Conservation (phyloP, 1,140 invertebrate species). For the Heliconius nattereri region DNA sequence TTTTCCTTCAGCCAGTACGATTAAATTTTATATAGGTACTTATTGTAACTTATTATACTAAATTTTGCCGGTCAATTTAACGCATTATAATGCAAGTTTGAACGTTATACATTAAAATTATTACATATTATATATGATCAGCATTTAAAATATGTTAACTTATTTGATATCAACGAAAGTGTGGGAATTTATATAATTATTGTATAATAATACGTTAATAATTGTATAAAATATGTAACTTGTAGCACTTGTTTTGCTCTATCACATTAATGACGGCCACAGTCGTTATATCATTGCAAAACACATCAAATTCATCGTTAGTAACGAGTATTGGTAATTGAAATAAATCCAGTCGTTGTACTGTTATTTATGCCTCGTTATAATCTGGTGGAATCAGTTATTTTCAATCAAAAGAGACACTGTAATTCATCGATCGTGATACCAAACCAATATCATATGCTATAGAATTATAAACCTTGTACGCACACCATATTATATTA, state of each 20-base stretch:
- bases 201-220: not conserved
- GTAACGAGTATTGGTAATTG: constrained; percentile 29
- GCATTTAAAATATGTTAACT: not conserved
- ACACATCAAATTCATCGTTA: constrained; percentile 33
- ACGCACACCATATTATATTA: not conserved
- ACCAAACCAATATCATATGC: not conserved
- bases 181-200: not conserved
- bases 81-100: not conserved
- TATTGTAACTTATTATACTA: too few relatives aligned
- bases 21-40: too few relatives aligned
- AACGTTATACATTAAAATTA: too few relatives aligned
- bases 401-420: constrained; percentile 23
- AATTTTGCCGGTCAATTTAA: too few relatives aligned
- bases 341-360: constrained; percentile 27
- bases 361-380: constrained; percentile 20
- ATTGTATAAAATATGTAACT: constrained; percentile 16
- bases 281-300: constrained; percentile 27
- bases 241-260: constrained; percentile 13
- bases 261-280: constrained; percentile 16
- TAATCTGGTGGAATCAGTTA: constrained; percentile 19
- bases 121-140: not conserved
- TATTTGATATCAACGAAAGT: not conserved
- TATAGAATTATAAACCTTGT: not conserved
- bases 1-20: too few relatives aligned
- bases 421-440: constrained; percentile 11